Conservation (phyloP, 2,797 vertebrate species). For the Ciconia nigra region DNA sequence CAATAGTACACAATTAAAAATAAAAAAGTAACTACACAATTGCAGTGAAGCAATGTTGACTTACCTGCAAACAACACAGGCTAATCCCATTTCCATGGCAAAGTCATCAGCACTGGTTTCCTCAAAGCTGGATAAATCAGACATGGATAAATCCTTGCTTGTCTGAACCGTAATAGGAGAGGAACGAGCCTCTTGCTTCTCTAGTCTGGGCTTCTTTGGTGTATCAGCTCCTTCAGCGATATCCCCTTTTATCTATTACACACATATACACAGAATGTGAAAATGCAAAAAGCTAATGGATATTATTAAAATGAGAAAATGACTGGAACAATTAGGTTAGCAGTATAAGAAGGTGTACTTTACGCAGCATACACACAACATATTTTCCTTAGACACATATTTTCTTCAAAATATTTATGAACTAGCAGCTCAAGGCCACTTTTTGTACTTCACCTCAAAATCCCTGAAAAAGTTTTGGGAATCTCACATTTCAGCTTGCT, state of each 20-base stretch:
- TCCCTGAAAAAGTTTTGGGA: background rate
- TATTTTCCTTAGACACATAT: background rate
- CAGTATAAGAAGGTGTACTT: background rate
- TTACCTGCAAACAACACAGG: conserved; percentile 95
- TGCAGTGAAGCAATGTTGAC: background rate
- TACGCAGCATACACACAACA: background rate
- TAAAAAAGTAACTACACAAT: background rate
- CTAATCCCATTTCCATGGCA: conserved; percentile 99
- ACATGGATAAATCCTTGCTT: conserved; percentile 87
- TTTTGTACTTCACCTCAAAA: background rate
- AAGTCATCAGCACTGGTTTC: conserved; percentile 98
- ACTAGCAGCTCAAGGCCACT: background rate
- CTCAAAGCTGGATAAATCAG: conserved; percentile 90
- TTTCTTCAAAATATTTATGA: background rate
- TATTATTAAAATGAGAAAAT: background rate
- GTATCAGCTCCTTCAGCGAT: conserved; percentile 80
- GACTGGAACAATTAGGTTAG: background rate
- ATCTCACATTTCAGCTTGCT: background rate
- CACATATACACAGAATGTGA: background rate
- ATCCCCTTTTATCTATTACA: conserved; percentile 84
- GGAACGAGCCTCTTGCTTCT: conserved; percentile 88
- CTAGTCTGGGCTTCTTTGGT: conserved; percentile 90
- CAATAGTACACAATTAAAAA: background rate
- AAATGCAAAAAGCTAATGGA: background rate
- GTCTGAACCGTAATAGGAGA: conserved; percentile 90